A percentile compares a stretch with the other conserved stretches of the same genome.
Conservation (phyloP, 2,113 vertebrate species). For the Bungarus multicinctus region DNA sequence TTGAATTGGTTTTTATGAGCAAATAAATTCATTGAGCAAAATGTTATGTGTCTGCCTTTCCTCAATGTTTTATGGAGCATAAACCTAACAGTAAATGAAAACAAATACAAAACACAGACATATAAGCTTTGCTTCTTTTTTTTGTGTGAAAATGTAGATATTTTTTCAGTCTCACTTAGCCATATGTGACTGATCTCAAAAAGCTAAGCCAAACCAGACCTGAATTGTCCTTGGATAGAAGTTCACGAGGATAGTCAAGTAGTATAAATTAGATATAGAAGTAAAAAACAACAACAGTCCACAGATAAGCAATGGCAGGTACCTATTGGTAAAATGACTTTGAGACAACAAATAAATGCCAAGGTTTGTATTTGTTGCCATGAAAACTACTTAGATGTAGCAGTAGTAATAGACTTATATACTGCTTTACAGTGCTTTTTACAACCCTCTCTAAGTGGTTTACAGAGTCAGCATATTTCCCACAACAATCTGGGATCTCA, state of each 20-base stretch:
- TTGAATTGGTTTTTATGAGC: constrained; percentile 7
- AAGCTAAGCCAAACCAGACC: neutral
- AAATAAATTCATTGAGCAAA: neutral
- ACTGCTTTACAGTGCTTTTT: neutral
- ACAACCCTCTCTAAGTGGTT: neutral
- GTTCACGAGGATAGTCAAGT: neutral
- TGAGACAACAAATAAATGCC: neutral
- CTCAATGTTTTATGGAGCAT: neutral
- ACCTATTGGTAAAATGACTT: neutral
- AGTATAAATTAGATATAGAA: neutral
- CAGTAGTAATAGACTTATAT: neutral
- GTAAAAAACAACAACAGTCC: neutral
- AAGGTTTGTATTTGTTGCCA: neutral
- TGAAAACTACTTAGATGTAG: neutral
- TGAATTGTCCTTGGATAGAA: neutral
- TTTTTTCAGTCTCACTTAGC: neutral
- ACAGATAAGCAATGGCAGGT: neutral
- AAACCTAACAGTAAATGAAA: neutral
- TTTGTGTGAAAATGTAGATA: neutral
- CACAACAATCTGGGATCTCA: neutral
- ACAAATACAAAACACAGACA: neutral
- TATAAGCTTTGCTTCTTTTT: neutral
- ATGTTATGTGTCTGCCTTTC: constrained; percentile 4
- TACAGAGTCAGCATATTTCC: neutral
- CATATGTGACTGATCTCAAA: neutral